Base-by-base conservation (phyloP, 2,113 vertebrate species). In the Lagopus muta region DNA sequence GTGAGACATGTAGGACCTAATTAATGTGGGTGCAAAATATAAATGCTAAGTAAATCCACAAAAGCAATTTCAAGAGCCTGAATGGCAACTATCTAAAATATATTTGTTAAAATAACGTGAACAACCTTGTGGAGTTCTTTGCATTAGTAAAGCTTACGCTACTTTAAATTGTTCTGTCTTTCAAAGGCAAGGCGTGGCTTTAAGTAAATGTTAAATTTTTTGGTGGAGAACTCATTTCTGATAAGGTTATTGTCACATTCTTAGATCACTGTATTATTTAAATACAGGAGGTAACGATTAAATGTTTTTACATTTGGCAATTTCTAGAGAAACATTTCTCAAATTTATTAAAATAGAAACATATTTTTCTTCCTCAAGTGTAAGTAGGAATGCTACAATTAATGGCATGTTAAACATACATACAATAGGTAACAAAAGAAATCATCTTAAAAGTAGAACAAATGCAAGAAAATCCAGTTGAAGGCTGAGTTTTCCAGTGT, bases 81-180 rank as follows among this genome's bases (percentile, higher is more conserved):
- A 71, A 8, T 54, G 25, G 22, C 52, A 95, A 70, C 13, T 82
- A 34, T 71, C 88, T 60, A 89, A 95, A 92, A 92, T 69, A 3
- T 16, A 64, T 95, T 91, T 91, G 94, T 76, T 95, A 77, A 87
- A 65, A 55, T 85, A 14, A 73, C 11, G 15, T 60, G 38, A 83
- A 81, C 47, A 93, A 88, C 57, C 92, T 88, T 67, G 50, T 83
- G 34, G n/a, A 82, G 18, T 85, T 79, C 34, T 82, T 93, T 85
- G 85, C 55, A 74, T 76, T 67, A 74, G 55, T 61, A 74, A 85
- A 95, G 43, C 21, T 82, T 88, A 80, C 27, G 42, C 47, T 90
- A 89, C 58, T 85, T 85, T 20, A 74, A 79, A 66, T 76, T 60
- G 69, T 55, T 72, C 34, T 32, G 24, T 94, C 3, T 18, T 89